Percentiles rank a stretch among this genome's conserved stretches.
Conservation (phyloP, 2,113 vertebrate genomes). For the Tamias sibiricus region DNA sequence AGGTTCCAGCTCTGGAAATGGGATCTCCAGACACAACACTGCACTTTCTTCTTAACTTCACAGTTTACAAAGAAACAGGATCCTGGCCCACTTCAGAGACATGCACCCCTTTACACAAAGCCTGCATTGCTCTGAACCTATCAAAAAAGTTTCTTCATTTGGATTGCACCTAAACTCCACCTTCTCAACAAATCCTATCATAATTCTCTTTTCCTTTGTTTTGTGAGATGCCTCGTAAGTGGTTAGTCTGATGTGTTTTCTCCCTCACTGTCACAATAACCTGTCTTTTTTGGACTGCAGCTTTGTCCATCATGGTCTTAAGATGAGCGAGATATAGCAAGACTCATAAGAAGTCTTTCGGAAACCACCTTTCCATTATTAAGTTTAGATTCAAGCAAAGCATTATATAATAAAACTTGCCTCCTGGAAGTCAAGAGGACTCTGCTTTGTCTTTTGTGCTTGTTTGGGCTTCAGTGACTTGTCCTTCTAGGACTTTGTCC, state of each 20-base stretch:
- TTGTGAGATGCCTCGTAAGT: neutral
- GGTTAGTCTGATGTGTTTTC: neutral
- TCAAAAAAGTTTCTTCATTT: neutral
- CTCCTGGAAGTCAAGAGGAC: neutral
- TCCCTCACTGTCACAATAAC: neutral
- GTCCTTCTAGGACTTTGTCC: neutral
- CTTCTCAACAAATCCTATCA: neutral
- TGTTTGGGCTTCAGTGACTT: neutral
- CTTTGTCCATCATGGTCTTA: neutral
- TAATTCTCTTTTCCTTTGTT: neutral
- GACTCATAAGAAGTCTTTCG: neutral
- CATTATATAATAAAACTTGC: neutral
- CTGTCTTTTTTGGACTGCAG: neutral
- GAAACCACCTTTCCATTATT: neutral
- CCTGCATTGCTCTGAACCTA: neutral
- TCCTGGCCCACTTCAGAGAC: neutral
- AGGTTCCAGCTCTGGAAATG: neutral
- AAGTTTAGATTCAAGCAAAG: neutral
- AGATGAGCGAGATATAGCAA: neutral
- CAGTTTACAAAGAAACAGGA: slow-evolving; percentile 3
- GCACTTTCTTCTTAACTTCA: neutral
- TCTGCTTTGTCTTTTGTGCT: neutral
- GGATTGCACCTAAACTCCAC: neutral
- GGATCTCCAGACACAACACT: neutral
- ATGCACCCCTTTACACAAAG: neutral